Percentiles rank a stretch among this genome's conserved stretches.
These are phyloP conservation scores for Xyrichtys novacula DNA, from an alignment of 2,797 vertebrate species.

Conservation along the genomic window DNA sequence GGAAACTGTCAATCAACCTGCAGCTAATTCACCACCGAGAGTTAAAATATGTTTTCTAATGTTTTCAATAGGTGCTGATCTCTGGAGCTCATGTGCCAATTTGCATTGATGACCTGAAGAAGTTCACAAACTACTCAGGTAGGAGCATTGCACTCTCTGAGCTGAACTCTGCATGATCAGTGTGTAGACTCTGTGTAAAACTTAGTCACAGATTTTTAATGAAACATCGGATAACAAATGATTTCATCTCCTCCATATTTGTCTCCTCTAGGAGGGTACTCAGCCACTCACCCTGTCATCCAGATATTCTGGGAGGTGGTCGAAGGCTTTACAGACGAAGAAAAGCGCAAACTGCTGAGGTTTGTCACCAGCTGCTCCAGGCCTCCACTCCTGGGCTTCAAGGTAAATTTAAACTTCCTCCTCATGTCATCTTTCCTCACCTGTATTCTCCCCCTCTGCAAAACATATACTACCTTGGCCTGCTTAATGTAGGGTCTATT, in stretches of 20 bases:
- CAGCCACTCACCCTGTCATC: slow-evolving; percentile 96
- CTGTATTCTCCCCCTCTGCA: slow-evolving; percentile 8
- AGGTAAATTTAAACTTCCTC: slow-evolving; percentile 81
- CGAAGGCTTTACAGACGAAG: slow-evolving; percentile 95
- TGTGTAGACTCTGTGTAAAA: too few relatives aligned
- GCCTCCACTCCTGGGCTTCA: slow-evolving; percentile 96
- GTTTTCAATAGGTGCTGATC: slow-evolving; percentile 90
- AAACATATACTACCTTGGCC: slow-evolving; percentile 14
- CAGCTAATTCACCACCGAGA: background rate
- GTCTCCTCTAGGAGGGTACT: slow-evolving; percentile 89
- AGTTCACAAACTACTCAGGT: slow-evolving; percentile 99
- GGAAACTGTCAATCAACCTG: background rate
- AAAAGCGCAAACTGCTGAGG: slow-evolving; percentile 96
- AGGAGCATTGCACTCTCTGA: slow-evolving; percentile 17
- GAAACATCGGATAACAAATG: too few relatives aligned
- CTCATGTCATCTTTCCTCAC: background rate
- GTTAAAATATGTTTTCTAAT: background rate
- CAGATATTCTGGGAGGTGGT: slow-evolving; percentile 97
- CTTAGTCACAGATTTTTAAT: too few relatives aligned
- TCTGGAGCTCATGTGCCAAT: slow-evolving; percentile 98
- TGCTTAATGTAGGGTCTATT: slow-evolving; percentile 36
- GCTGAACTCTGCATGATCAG: too few relatives aligned
- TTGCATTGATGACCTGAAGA: slow-evolving; percentile 95
- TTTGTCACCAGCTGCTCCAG: slow-evolving; percentile 99
- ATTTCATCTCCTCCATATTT: background rate